A percentile compares a stretch with the other conserved stretches of the same genome.
Conservation (phyloP, 2,888 invertebrate species). For the Zygaena filipendulae region DNA sequence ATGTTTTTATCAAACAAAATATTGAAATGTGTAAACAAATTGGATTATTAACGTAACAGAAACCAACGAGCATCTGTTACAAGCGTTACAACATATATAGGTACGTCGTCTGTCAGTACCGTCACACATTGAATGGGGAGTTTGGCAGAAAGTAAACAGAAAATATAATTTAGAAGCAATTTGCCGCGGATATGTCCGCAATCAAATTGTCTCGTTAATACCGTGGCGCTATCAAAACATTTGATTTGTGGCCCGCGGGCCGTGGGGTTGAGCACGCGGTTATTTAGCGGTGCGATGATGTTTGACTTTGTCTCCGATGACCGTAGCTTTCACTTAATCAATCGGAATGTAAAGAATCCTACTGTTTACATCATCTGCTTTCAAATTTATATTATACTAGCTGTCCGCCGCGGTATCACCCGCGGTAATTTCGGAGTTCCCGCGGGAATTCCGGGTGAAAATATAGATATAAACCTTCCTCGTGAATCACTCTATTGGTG, state of each 20-base stretch:
- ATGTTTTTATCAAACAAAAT: constrained; percentile 28
- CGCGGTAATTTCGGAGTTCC: too few species aligned
- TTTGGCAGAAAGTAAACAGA: constrained; percentile 68
- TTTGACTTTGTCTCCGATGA: constrained; percentile 47
- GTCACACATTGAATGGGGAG: constrained; percentile 55
- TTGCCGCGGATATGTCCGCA: constrained; percentile 67
- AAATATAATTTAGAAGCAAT: constrained; percentile 70
- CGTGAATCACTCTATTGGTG: too few species aligned
- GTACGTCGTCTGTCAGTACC: too few species aligned
- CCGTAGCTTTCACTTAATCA: constrained; percentile 52
- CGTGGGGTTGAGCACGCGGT: constrained; percentile 44
- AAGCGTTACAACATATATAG: constrained; percentile 31
- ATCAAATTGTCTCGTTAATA: constrained; percentile 70
- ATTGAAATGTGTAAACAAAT: constrained; percentile 36
- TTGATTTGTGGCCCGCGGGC: constrained; percentile 61
- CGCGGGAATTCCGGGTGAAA: too few species aligned
- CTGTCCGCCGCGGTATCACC: too few species aligned
- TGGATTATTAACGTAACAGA: constrained; percentile 50
- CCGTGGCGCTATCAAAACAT: constrained; percentile 67
- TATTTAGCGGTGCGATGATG: constrained; percentile 50
- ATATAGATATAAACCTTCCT: too few species aligned
- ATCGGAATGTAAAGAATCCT: too few species aligned
- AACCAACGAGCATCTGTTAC: constrained; percentile 45
- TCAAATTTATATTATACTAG: too few species aligned
- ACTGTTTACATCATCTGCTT: too few species aligned